Base-by-base conservation (phyloP, 2,113 vertebrate genomes). In the Osmerus eperlanus region DNA sequence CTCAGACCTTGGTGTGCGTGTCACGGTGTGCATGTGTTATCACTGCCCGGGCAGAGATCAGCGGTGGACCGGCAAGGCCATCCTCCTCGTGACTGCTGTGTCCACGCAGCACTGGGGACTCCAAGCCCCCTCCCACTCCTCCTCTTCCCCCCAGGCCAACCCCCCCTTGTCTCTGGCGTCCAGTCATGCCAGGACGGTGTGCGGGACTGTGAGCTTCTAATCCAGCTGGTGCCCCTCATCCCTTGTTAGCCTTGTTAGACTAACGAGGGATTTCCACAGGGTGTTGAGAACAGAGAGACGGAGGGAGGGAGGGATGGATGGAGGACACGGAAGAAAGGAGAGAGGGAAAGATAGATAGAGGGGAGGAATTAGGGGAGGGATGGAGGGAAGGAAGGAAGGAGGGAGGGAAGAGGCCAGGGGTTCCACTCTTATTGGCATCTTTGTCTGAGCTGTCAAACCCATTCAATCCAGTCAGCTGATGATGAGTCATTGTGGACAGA, bases 381-480 rank as follows among this genome's bases (percentile, higher is more conserved):
- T 70, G 77, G 75, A 80, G 73, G 75, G 54, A 32, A 72, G 73
- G 79, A 80, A 74, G 65, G 68, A 74, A 68, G 65, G 54, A 28
- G 72, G 74, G 79, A 80, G 75, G 80, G 86, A 80, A 80, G 69
- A 36, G 41, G 2, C 86, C 89, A 89, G 88, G 55, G 29, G 80
- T 41, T 9, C 76, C 72, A 79, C 83, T 75, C 82, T 88, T 80
- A 85, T 75, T 82, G 79, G 74, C 55, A 62, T 83, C 85, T 83
- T 92, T 90, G 87, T 91, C 73, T 70, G 73, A 75, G 65, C 86
- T 89, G 89, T 91, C 88, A 89, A 75, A 91, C 75, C 83, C 81
- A 86, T 90, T 84, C 87, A 87, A 81, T 92, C 88, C 87, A 70
- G 80, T 88, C 80, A 83, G 60, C 69, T 65, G 58, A 56, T 83